Conservation (phyloP, 2,888 invertebrate species). For the Hyposoter dolosus region DNA sequence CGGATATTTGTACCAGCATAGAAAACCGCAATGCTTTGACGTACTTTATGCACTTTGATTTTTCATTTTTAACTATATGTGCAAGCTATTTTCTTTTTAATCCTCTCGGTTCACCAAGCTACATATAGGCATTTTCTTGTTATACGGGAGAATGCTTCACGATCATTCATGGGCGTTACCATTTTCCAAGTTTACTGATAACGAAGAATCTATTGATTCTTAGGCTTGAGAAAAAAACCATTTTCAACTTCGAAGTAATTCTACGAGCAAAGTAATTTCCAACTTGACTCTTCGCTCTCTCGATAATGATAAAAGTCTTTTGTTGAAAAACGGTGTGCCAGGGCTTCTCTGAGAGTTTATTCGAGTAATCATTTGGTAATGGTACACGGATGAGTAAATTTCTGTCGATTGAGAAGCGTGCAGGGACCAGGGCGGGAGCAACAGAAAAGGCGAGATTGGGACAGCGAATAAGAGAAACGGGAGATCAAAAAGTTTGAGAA, state of each 20-base stretch:
- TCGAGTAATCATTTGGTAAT: slow-evolving; percentile 15
- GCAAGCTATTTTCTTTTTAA: neutral
- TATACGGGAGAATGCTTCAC: neutral
- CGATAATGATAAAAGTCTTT: slow-evolving; percentile 8
- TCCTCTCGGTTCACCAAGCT: neutral
- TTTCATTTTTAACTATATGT: neutral
- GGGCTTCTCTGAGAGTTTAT: slow-evolving; percentile 1
- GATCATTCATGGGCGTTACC: neutral
- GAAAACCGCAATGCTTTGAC: neutral
- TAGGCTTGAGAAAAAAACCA: neutral
- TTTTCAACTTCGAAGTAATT: neutral
- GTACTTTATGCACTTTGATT: neutral
- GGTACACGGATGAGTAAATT: slow-evolving; percentile 1
- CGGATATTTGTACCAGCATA: slow-evolving; percentile 25
- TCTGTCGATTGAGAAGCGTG: slow-evolving; percentile 1
- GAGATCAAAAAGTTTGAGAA: slow-evolving; percentile 25
- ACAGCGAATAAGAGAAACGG: neutral
- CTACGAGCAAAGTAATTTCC: neutral
- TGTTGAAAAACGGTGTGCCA: neutral
- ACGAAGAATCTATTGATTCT: neutral
- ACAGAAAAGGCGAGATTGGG: neutral
- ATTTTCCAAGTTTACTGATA: neutral
- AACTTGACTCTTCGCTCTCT: neutral
- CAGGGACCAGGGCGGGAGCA: neutral
- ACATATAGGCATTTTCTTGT: neutral